These are phyloP conservation scores for Mustela nigripes DNA, from an alignment of 2,113 vertebrate genomes.

Conservation along the genomic window DNA sequence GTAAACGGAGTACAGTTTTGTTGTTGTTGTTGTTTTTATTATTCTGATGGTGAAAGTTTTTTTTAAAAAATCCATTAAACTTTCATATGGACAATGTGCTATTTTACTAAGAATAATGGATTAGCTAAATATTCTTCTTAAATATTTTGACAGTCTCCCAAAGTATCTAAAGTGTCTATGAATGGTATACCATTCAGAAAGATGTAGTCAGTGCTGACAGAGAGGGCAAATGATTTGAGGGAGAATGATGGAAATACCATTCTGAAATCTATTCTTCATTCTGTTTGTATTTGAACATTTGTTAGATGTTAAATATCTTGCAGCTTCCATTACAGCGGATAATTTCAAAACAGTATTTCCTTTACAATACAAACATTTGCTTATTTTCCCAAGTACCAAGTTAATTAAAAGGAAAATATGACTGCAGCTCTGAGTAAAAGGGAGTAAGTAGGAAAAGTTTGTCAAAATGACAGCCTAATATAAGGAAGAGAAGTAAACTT, in stretches of 20 bases:
- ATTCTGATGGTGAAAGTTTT: background rate
- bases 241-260: background rate
- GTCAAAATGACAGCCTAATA: background rate
- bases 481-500: background rate
- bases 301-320: background rate
- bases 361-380: background rate
- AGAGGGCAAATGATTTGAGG: background rate
- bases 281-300: background rate
- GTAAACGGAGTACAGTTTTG: background rate
- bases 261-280: conserved; percentile 14
- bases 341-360: background rate
- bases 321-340: background rate
- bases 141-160: background rate
- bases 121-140: background rate
- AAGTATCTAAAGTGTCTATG: background rate
- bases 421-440: background rate
- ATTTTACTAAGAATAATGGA: conserved; percentile 3
- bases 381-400: background rate
- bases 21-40: background rate
- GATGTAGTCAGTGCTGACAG: background rate
- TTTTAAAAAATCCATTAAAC: background rate
- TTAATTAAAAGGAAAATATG: background rate
- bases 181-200: conserved; percentile 5
- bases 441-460: background rate
- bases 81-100: background rate